These are phyloP conservation scores for Amblyornis subalaris DNA, from an alignment of 2,113 vertebrate species.

Conservation along the genomic window DNA sequence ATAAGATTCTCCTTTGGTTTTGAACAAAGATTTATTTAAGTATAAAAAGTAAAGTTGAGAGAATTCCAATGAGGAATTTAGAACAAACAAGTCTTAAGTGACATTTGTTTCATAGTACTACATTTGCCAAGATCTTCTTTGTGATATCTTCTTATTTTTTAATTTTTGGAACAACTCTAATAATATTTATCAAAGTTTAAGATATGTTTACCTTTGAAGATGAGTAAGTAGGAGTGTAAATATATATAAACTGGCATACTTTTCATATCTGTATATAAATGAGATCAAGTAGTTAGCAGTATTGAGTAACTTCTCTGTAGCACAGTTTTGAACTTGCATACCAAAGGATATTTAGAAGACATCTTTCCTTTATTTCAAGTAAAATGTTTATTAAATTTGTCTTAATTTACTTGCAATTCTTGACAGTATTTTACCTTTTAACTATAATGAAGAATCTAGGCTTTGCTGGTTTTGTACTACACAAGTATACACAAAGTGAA, in stretches of 20 bases:
- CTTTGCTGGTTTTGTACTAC: neutral
- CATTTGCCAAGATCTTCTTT: neutral
- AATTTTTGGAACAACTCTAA: neutral
- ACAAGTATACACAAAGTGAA: neutral
- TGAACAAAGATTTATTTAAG: neutral
- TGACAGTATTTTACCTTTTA: neutral
- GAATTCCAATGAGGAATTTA: neutral
- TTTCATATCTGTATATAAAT: neutral
- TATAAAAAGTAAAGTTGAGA: neutral
- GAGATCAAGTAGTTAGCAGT: neutral
- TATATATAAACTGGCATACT: neutral
- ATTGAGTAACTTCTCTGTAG: neutral
- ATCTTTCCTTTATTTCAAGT: neutral
- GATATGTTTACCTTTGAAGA: neutral
- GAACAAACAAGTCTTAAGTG: neutral
- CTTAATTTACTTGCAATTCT: neutral
- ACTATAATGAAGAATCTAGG: neutral
- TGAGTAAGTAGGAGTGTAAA: neutral
- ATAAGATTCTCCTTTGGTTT: neutral
- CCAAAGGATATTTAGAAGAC: constrained; percentile 30
- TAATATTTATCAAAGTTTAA: neutral
- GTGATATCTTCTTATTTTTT: neutral
- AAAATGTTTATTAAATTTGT: neutral
- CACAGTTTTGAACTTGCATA: neutral
- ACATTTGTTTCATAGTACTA: neutral